These are phyloP conservation scores for Candoia aspera DNA, from an alignment of 2,113 vertebrate species.

Conservation along the genomic window DNA sequence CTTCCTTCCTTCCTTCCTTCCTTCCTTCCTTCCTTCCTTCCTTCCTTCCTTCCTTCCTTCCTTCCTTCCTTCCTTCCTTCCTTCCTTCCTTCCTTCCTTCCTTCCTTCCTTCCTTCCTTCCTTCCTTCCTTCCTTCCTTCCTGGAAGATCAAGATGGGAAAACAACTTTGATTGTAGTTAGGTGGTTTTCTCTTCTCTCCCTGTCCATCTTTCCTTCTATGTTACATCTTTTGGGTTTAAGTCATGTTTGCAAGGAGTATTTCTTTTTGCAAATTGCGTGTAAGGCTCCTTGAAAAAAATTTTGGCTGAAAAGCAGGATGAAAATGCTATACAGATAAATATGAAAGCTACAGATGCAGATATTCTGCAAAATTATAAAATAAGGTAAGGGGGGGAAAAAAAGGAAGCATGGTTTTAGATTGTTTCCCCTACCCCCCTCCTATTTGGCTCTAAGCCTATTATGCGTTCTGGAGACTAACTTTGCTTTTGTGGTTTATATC, in stretches of 20 bases:
- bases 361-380: conserved; percentile 1
- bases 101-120: too few relatives aligned
- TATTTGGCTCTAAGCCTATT: neutral
- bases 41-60: too few relatives aligned
- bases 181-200: neutral
- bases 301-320: neutral
- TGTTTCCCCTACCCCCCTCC: neutral
- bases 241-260: neutral
- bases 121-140: neutral
- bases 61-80: too few relatives aligned
- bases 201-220: neutral
- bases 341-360: neutral
- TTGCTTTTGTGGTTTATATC: conserved; percentile 18
- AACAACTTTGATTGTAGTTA: neutral
- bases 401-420: neutral
- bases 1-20: too few relatives aligned
- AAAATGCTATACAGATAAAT: neutral
- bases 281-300: neutral
- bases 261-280: neutral
- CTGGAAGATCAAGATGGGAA: neutral
- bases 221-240: neutral
- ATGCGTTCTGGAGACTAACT: neutral
- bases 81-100: too few relatives aligned
- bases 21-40: neutral
- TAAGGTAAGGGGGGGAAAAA: neutral